Evolutionary conservation across 2,888 invertebrate species (phyloP), one percentile per base, ranked within the genome.

Genomic region (Beris morrisii): DNA sequence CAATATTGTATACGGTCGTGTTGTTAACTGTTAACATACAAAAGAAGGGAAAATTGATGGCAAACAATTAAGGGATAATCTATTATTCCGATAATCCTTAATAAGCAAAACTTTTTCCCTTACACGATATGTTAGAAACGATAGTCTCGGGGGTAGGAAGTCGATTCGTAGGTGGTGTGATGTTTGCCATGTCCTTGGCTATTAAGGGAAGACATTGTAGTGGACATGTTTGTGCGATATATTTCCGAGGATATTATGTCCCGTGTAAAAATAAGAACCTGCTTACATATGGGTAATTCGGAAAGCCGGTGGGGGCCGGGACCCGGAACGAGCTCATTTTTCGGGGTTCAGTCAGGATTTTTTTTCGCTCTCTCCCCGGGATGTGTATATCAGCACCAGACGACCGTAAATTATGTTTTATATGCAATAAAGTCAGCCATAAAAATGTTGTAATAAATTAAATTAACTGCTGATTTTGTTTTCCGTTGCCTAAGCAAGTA

Each of bases 381-480:
- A 68, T 43, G 64, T 67, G 69, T 67, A 66, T 67, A 69, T 67
- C 69, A 67, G 66, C 64, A 28, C 54, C 67, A 69, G 75, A 75
- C 75, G 78, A 50, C 77, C 76, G 77, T 80, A 80, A 80, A 80
- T 80, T 80, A 80, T 80, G 77, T 80, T 79, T 80, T 80, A 80
- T 80, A 79, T 80, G 79, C 79, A 80, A 80, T 80, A 80, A 80
- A 80, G 79, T 80, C 79, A 77, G 75, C 79, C 80, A 80, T 80
- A 80, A 80, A 80, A 80, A 79, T 78, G 78, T 77, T 75, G 78
- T 78, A 78, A 80, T 80, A 80, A 80, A 80, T 80, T 80, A 80
- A 79, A 80, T 80, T 79, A 80, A 80, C 79, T 79, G 78, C 78
- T 79, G 78, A 78, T 79, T 77, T 77, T 76, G 75, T 77, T 77